Conservation (phyloP, 2,888 invertebrate genomes). For the Meghimatium bilineatum region DNA sequence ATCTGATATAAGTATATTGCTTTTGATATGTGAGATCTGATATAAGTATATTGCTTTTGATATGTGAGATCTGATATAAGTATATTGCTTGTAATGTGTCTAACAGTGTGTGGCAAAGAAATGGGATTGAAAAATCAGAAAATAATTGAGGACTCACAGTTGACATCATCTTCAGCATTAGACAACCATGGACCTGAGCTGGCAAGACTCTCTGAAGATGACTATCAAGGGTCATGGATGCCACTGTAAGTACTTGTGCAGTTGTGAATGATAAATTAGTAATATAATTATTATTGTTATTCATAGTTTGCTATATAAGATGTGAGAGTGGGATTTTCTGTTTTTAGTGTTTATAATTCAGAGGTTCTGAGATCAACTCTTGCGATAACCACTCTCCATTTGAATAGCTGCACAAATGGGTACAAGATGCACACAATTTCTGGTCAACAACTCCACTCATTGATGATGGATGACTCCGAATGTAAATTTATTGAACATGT, state of each 20-base stretch:
- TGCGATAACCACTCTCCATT: too few species aligned
- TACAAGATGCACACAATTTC: too few species aligned
- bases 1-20: too few species aligned
- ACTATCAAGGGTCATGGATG: conserved; percentile 50
- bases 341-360: too few species aligned
- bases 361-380: too few species aligned
- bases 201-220: conserved; percentile 77
- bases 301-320: background rate
- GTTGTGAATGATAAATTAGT: background rate
- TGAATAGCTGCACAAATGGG: too few species aligned
- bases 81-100: background rate
- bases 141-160: conserved; percentile 80
- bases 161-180: conserved; percentile 82
- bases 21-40: background rate
- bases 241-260: conserved; percentile 53
- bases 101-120: conserved; percentile 61
- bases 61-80: background rate
- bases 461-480: too few species aligned
- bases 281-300: background rate
- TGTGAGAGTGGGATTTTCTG: background rate
- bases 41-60: background rate
- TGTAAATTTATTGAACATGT: too few species aligned
- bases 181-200: conserved; percentile 75
- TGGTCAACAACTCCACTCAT: too few species aligned
- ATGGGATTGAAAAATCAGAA: conserved; percentile 84